These are phyloP conservation scores for Bergia puertoricense DNA, from an alignment of 92 coral and sea anemone genomes.

Conservation along the genomic window DNA sequence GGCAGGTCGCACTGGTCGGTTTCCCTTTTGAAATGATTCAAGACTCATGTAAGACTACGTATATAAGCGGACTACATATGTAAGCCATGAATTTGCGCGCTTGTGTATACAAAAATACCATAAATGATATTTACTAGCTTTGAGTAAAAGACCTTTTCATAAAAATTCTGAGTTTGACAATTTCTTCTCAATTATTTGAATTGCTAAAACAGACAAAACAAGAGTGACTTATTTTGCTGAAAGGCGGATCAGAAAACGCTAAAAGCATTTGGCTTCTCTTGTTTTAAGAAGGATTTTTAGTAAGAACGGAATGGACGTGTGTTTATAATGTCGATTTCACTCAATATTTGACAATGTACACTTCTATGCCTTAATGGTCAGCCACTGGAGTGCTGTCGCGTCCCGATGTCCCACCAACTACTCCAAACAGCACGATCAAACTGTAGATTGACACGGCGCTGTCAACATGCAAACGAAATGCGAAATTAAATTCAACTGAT, in stretches of 20 bases:
- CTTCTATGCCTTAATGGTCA: too few species aligned
- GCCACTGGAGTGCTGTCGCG: not conserved
- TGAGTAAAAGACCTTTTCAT: too few species aligned
- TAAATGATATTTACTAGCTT: too few species aligned
- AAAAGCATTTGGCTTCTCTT: not conserved
- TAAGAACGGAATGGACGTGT: too few species aligned
- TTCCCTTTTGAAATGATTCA: too few species aligned
- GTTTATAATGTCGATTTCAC: not conserved
- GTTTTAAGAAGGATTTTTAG: not conserved
- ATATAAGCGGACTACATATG: too few species aligned
- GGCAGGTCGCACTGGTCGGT: not conserved
- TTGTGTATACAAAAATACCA: too few species aligned
- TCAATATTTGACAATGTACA: too few species aligned
- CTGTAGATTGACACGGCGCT: not conserved
- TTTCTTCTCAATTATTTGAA: too few species aligned
- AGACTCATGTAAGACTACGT: too few species aligned
- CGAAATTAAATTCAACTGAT: not conserved
- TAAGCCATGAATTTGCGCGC: not conserved
- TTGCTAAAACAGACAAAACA: too few species aligned
- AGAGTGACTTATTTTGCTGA: not conserved
- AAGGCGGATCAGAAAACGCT: not conserved
- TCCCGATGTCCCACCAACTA: not conserved
- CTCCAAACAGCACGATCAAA: not conserved
- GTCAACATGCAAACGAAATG: not conserved
- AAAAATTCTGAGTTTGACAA: too few species aligned